Evolutionary conservation across 2,888 invertebrate species (phyloP), one percentile per base, ranked within the genome.

Genomic region (Polyommatus iphigenia): DNA sequence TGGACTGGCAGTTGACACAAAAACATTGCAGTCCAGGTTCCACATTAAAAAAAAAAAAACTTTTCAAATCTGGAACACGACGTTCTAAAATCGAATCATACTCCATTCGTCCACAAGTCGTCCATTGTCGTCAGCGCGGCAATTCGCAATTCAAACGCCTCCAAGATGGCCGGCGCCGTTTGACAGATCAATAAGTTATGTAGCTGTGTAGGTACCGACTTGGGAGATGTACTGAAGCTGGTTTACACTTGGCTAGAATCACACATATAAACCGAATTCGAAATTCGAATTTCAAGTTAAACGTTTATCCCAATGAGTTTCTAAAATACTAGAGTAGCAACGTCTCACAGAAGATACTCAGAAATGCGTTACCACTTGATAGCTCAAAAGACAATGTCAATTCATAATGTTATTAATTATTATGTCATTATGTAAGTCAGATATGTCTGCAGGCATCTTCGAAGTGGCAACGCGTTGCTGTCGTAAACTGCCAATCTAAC

Each of bases 151-250:
- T 81, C 80, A 78, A 81, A 79, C 80, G 77, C 80, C 80, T 76
- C 59, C 79, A 82, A 83, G 82, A 82, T 82, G 81, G 81, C 81
- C 80, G 80, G 80, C 80, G 78, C 76, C 80, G 81, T 81, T 78
- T 81, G 79, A 79, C 80, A 82, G 80, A 83, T 82, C 83, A 79
- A 83, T 83, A 82, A 71, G 7, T 10, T 24, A 13, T 62, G 8
- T 20, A 24, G 59, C 29, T 67, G 15, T 24, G 62, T 29, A 29
- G 62, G 29, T n/a, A 67, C 62, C 10, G 62, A 67, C 13, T 62
- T 24, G 18, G 6, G 29, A 67, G 29, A 67, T 15, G 24, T 29
- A 67, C 29, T 5, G 15, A 67, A 32, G 15, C 67, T 32, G 29
- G 6, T 67, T 67, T 67, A 32, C 67, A 32, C 67, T 29, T 32